These are phyloP conservation scores for Microplitis mediator DNA, from an alignment of 1,140 invertebrate species.

Conservation along the genomic window DNA sequence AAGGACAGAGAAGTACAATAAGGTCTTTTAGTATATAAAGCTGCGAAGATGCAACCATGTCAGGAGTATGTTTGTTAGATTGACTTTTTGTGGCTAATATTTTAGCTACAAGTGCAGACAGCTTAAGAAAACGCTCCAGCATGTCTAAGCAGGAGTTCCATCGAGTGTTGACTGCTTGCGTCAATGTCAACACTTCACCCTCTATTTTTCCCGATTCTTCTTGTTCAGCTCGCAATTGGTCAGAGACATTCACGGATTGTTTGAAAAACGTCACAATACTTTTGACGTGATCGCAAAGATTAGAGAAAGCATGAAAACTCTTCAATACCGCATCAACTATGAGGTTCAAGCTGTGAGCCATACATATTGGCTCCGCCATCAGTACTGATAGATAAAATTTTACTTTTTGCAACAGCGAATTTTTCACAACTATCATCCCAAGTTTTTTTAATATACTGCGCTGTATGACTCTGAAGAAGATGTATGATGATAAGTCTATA, in stretches of 20 bases:
- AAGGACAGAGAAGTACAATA: neutral
- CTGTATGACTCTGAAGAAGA: neutral
- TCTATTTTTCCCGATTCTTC: neutral
- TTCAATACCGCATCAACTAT: neutral
- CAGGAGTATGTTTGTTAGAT: neutral
- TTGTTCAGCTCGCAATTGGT: neutral
- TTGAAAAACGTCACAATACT: neutral
- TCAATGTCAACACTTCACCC: neutral
- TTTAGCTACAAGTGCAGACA: neutral
- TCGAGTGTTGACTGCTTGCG: neutral
- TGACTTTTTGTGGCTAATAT: neutral
- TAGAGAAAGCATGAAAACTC: neutral
- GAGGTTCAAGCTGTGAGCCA: neutral
- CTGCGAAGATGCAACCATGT: neutral
- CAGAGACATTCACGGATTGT: neutral
- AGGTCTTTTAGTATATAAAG: neutral
- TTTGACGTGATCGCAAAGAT: neutral
- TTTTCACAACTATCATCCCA: neutral
- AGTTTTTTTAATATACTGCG: neutral
- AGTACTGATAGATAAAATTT: neutral
- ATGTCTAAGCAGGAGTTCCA: neutral
- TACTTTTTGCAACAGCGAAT: neutral
- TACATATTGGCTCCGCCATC: neutral
- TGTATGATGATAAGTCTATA: neutral
- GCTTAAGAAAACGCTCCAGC: neutral